Evolutionary conservation across 2,888 invertebrate species (phyloP).

Genomic region (Meteorus cinctellus): DNA sequence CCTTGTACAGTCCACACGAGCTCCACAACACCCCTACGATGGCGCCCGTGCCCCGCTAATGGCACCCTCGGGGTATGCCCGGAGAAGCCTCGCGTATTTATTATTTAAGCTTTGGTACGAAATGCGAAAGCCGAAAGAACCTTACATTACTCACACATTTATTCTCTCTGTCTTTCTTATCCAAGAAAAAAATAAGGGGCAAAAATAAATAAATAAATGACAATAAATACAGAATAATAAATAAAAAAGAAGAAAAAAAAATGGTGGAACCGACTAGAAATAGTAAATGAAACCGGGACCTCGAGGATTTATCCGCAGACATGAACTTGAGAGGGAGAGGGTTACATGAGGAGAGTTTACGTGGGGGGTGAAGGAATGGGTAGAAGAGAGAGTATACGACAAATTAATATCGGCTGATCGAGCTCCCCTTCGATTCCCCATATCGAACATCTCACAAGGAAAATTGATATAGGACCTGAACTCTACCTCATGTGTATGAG

Average conservation of each 20-base stretch:
- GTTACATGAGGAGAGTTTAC: background rate
- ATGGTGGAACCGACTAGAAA: background rate
- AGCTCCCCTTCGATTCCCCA: conserved; percentile 29
- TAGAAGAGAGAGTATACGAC: conserved; percentile 24
- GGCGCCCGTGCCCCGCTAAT: conserved; percentile 70
- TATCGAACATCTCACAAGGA: conserved; percentile 34
- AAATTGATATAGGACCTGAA: conserved; percentile 38
- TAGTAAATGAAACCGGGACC: background rate
- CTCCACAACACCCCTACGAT: conserved; percentile 39
- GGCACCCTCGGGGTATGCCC: conserved; percentile 72
- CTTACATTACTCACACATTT: conserved; percentile 38
- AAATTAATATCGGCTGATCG: conserved; percentile 42
- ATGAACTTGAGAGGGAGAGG: conserved; percentile 47
- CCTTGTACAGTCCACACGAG: conserved; percentile 40
- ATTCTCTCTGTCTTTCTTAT: conserved; percentile 17
- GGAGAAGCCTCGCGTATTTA: conserved; percentile 71
- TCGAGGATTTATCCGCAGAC: conserved; percentile 67
- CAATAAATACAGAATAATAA: background rate
- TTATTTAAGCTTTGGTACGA: conserved; percentile 67
- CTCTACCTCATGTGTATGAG: conserved; percentile 20
- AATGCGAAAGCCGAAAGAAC: conserved; percentile 55
- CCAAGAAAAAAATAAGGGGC: conserved; percentile 35
- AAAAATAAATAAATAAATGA: conserved; percentile 6
- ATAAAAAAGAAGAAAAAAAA: background rate
- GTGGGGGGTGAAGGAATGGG: background rate